Conservation (phyloP, 2,888 invertebrate species). For the Diarsia mendica region DNA sequence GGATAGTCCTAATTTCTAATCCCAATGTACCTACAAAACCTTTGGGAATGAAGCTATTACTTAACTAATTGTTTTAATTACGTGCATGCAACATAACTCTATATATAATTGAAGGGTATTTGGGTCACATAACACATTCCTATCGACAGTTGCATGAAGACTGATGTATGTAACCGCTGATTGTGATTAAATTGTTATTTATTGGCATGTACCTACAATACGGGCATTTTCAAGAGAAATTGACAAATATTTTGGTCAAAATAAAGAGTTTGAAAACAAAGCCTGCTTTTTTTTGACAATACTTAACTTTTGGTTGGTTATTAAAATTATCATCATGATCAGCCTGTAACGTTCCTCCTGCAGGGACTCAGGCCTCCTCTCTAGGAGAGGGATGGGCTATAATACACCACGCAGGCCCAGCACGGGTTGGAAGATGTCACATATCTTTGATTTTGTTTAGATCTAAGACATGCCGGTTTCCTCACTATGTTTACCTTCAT, state of each 20-base stretch:
- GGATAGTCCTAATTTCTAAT: neutral
- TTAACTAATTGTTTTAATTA: slow-evolving; percentile 53
- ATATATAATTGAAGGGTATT: slow-evolving; percentile 41
- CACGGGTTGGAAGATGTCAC: too few relatives aligned
- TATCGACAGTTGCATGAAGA: slow-evolving; percentile 27
- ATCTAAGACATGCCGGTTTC: too few relatives aligned
- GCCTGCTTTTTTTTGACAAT: neutral
- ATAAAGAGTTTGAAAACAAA: neutral
- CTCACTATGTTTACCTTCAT: too few relatives aligned
- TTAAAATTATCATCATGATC: too few relatives aligned
- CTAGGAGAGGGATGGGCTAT: too few relatives aligned
- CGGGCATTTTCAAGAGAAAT: neutral
- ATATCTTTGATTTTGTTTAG: too few relatives aligned
- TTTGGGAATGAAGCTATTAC: slow-evolving; percentile 40
- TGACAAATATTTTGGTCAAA: neutral
- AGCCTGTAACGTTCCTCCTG: too few relatives aligned
- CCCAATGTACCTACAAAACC: neutral
- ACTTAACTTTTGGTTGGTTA: too few relatives aligned
- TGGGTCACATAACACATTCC: slow-evolving; percentile 39
- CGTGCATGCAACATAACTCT: slow-evolving; percentile 39
- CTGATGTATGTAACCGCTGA: slow-evolving; percentile 9
- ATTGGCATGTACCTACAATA: neutral
- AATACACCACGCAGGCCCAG: too few relatives aligned
- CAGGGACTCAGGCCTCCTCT: too few relatives aligned
- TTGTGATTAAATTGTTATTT: neutral